Evolutionary conservation across 2,888 invertebrate species (phyloP), one percentile per base, ranked within the genome.

Genomic region (Acleris cristana): DNA sequence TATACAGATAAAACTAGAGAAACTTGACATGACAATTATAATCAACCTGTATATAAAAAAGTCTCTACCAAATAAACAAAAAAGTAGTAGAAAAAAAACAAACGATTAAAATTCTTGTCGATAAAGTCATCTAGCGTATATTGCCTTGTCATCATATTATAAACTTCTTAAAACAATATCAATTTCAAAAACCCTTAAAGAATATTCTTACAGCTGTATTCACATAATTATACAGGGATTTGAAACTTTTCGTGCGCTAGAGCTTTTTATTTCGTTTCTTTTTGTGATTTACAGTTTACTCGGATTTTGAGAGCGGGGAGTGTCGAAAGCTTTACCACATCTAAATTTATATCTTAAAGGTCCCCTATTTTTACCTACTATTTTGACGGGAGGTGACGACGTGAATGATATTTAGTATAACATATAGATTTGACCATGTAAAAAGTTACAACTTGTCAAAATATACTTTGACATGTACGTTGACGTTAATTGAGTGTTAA

Each of bases 181-280:
- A 34, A 34, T 1, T 14, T 34, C 34, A 40, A 40, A 40, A 40
- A 40, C 14, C 40, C 8, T 48, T 0, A 48, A 0, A n/a, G 2
- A 48, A 18, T 14, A 40, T 5, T 40, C 40, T 10, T 40, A 40
- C 1, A 34, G 34, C 10, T 34, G 34, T 12, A 26, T 26, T 2
- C 55, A 34, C 84, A 87, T 91, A 91, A 92, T 92, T 90, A 92
- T 90, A 90, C 86, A 84, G 89, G 89, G 89, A 92, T 91, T 91
- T 86, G 85, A 86, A 92, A 91, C 89, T 92, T 91, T 88, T 89
- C 88, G 89, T 88, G 87, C 30, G 53, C 30, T 21, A 40, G 52
- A 88, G 88, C 85, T 86, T 87, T 89, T 87, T 88, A 90, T 91
- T 90, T 89, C 86, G 84, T 89, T 88, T 86, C 84, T 86, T 85